These are phyloP conservation scores for Morus bassanus DNA, from an alignment of 2,797 vertebrate genomes.

Conservation along the genomic window DNA sequence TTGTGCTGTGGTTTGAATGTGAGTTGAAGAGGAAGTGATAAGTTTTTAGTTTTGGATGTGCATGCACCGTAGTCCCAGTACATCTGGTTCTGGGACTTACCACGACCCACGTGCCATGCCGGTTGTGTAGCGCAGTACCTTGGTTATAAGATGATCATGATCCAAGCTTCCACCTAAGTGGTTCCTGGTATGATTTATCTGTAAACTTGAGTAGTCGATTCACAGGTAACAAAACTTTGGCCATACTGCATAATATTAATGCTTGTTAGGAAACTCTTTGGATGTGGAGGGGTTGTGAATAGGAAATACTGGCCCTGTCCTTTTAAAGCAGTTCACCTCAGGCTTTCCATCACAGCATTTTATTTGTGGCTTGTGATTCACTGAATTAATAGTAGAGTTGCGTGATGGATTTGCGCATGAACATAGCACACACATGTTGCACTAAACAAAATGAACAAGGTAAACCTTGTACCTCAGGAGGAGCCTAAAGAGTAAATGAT, in stretches of 20 bases:
- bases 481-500: background rate
- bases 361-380: background rate
- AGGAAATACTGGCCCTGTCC: background rate
- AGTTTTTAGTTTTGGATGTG: background rate
- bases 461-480: background rate
- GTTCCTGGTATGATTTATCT: background rate
- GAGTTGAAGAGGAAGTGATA: background rate
- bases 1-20: background rate
- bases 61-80: background rate
- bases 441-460: background rate
- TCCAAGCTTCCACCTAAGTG: background rate
- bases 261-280: background rate
- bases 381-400: background rate
- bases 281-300: background rate
- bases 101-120: rapidly evolving
- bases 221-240: background rate
- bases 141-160: background rate
- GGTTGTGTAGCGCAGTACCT: background rate
- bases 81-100: background rate
- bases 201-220: background rate
- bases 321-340: background rate
- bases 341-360: background rate
- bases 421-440: background rate
- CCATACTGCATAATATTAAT: background rate
- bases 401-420: background rate